A percentile compares a stretch with the other conserved stretches of the same genome.
Evolutionary conservation across 2,888 invertebrate species (phyloP).

Genomic region (Prosapia bicincta): DNA sequence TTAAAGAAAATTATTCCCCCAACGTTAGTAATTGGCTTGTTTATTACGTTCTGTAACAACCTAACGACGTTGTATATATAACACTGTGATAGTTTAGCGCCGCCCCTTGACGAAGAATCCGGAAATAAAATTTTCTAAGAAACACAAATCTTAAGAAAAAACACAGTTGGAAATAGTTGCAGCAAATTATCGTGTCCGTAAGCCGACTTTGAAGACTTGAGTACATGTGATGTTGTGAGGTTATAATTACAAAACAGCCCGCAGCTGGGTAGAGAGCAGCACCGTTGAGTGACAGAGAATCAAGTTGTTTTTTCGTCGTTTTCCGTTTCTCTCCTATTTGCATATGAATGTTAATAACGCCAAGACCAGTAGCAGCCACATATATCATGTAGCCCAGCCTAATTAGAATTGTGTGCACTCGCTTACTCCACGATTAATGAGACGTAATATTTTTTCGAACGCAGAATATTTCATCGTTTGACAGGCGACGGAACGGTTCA

Average conservation of each 20-base stretch:
- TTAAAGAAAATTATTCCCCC: no score
- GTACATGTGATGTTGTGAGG: background rate
- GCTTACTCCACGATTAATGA: background rate
- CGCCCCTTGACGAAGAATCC: no score
- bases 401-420: background rate
- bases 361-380: conserved; percentile 14
- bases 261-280: background rate
- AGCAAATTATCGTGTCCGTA: background rate
- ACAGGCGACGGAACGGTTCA: background rate
- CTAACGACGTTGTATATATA: no score
- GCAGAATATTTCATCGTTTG: background rate
- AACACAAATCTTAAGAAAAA: background rate
- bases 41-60: no score
- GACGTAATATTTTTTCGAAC: background rate
- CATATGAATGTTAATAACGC: conserved; percentile 24
- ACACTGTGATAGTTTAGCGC: no score
- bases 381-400: background rate
- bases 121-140: background rate
- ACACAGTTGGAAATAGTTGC: background rate
- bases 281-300: background rate
- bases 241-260: background rate
- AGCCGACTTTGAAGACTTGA: no score
- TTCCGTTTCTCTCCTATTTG: conserved; percentile 7
- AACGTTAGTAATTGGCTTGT: no score
- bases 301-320: background rate